Base-by-base conservation (phyloP, 2,888 invertebrate genomes). In the Barypeithes pellucidus region DNA sequence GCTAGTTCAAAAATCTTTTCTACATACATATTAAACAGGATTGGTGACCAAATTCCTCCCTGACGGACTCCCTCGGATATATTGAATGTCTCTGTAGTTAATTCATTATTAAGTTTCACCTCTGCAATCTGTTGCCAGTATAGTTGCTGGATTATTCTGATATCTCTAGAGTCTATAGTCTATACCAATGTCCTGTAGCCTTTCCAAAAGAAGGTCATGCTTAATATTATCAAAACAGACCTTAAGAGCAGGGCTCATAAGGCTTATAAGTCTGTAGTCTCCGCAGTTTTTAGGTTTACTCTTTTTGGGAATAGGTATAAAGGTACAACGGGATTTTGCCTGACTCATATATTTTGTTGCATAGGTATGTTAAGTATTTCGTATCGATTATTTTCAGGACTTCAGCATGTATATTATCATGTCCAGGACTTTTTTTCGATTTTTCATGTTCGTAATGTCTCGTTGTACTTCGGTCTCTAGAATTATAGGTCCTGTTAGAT, bases 321-420 rank as follows among this genome's bases (percentile, higher is more conserved):
- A 43, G 2, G 43, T 14, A 12, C 14, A 43, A 3, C n/a, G 59
- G 36, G 18, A 16, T 59, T 39, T 16, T 12, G 2, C 18, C 59
- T 5, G 59, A 18, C 7, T 59, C 18, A 36, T 39, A 59, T 7
- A 59, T 39, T 20, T 11, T 11, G 18, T 39, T 59, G n/a, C 8
- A 59, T 14, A 59, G 59, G 16, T 43, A 4, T 43, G 43, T 43
- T 2, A 43, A 7, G 7, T 12, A 18, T 18, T 59, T 59, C 2
- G 12, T 39, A 18, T 36, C 18, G 3, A 39, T 18, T 18, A 36
- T 3, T 20, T 59, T 59, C 5, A 59, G 36, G 9, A 59, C 18
- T 39, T 59, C 59, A 3, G 59, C 59, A 39, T 39, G 36, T 14
- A 59, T 9, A 12, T 59, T 36, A 18, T 59, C 39, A 18, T 59